Evolutionary conservation across 2,888 invertebrate species (phyloP).

Genomic region (Spicauda simplicius): DNA sequence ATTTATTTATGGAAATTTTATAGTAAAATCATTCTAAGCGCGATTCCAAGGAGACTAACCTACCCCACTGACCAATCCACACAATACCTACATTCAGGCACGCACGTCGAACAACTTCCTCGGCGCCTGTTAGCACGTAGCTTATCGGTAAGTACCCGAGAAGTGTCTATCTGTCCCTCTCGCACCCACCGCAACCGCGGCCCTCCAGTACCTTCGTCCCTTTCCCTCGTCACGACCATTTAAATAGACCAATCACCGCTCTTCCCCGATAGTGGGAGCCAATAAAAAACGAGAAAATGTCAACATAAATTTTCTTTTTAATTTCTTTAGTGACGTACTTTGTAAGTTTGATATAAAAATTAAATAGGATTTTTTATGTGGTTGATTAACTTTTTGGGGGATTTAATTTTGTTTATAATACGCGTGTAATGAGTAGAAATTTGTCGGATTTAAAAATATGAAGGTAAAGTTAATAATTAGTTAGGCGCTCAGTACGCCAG

Average conservation of each 20-base stretch:
- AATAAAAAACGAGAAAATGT: conserved; percentile 81
- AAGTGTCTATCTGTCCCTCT: conserved; percentile 78
- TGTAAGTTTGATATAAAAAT: conserved; percentile 38
- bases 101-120: conserved; percentile 68
- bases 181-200: conserved; percentile 51
- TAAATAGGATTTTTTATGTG: background rate
- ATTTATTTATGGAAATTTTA: too few relatives aligned
- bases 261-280: conserved; percentile 66
- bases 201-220: conserved; percentile 60
- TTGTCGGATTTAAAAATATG: background rate
- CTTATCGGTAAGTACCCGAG: conserved; percentile 77
- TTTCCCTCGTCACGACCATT: conserved; percentile 70
- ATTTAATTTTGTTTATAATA: conserved; percentile 1
- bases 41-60: too few relatives aligned
- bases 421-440: background rate
- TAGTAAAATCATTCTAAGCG: too few relatives aligned
- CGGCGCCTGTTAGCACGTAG: conserved; percentile 69
- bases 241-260: conserved; percentile 73
- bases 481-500: too few relatives aligned
- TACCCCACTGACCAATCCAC: conserved; percentile 55
- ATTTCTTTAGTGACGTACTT: conserved; percentile 50
- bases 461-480: background rate
- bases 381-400: background rate
- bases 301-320: conserved; percentile 77
- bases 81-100: conserved; percentile 47